Conservation (phyloP, 2,888 invertebrate genomes). For the Julus scandinavius region DNA sequence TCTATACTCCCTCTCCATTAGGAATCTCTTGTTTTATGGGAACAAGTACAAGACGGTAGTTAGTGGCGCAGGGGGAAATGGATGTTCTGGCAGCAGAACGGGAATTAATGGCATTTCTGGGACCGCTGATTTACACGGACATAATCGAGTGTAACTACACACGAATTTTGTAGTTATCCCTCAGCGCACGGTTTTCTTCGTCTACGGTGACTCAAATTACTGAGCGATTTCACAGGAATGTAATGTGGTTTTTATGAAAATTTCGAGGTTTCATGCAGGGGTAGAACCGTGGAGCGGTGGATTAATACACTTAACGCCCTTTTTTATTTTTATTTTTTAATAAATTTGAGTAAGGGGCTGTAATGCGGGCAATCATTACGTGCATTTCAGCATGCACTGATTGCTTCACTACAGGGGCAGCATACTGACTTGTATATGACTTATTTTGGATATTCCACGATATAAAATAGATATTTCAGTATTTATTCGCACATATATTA, state of each 20-base stretch:
- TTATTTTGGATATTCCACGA: too few species aligned
- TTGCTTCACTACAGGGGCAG: background rate
- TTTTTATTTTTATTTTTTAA: too few species aligned
- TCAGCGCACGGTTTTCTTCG: background rate
- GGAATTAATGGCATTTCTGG: background rate
- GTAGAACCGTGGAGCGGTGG: background rate
- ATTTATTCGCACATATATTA: too few species aligned
- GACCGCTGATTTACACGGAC: constrained; percentile 12
- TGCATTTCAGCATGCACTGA: background rate
- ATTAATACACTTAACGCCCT: too few species aligned
- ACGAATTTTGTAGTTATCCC: background rate
- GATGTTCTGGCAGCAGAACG: background rate
- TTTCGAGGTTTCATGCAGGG: background rate
- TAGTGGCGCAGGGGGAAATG: background rate
- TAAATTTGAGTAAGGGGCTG: background rate
- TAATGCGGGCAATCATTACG: background rate
- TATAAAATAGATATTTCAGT: too few species aligned
- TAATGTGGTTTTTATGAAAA: background rate
- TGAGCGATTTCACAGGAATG: background rate
- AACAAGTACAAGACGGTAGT: constrained; percentile 7
- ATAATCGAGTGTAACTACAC: constrained; percentile 42
- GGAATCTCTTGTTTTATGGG: constrained; percentile 33
- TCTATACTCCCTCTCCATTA: background rate
- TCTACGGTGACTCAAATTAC: background rate
- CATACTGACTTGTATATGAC: background rate